Base-by-base conservation (phyloP, 2,113 vertebrate genomes). In the Coregonus clupeaformis region DNA sequence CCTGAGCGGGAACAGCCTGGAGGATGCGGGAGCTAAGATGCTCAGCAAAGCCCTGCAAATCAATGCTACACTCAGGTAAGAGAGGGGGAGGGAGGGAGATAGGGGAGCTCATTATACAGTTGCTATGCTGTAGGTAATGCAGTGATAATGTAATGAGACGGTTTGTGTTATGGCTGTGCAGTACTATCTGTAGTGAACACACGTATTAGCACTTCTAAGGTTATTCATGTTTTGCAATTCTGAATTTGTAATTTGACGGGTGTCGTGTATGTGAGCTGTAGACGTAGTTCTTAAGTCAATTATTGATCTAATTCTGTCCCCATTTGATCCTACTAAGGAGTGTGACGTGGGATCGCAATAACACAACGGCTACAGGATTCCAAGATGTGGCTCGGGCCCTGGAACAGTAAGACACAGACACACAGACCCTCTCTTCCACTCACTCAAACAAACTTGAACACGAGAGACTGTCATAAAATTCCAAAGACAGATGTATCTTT, bases 21-120 rank as follows among this genome's bases (percentile, higher is more conserved):
- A 96, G 47, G 96, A 97, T 83, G 90, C 95, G 0, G 96, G 96
- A 6, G 96, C 96, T 59, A 95, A 95, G 90, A 96, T 97, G 96
- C 91, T 97, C 22, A 96, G 95, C 77, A 97, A 97, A 85, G 95
- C 96, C 18, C 84, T 97, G 80, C 95, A 96, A 87, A 96, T 96
- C 86, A 97, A 97, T 84, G 96, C 94, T 36, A 96, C 94, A 0
- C 93, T 97, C 72, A 93, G 96, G 96, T 96, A 18, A 22, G 65
- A n/a, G 62, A 14, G 47, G 12, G 27, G 16, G 13, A 4, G 6
- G 7, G 1, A 24, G 30, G 12, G 29, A 5, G 29, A 47, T 20
- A 11, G 32, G 29, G 4, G 20, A 9, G 49, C 49, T 45, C 16
- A 72, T 32, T 60, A 22, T 60, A 22, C 57, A 60, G 57, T 24